Base-by-base conservation (phyloP, 2,113 vertebrate genomes). In the Caranx ignobilis region DNA sequence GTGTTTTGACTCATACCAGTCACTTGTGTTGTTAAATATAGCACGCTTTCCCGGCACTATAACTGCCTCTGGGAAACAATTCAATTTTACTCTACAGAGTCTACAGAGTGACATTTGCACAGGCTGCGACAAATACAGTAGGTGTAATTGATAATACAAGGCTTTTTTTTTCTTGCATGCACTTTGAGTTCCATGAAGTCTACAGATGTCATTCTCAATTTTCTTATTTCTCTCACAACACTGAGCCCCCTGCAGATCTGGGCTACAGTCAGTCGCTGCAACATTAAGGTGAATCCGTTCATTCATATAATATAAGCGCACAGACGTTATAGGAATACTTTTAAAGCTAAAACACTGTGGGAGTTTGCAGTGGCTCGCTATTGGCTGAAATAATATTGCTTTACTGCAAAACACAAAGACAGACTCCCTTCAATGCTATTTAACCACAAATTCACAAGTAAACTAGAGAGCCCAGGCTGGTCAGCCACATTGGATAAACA, bases 371-470 rank as follows among this genome's bases (percentile, higher is more conserved):
- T 47, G n/a, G 16, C 59, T 72, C 48, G 75, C 60, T 68, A 35
- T 57, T 61, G 18, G 66, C 37, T 50, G 54, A 45, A 79, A 55
- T 57, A 56, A 59, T 57, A 59, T 16, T 75, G 34, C 59, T 32
- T 91, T 81, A 90, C 15, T 94, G 92, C 92, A 92, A 35, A 39
- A 73, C 93, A 90, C 93, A 89, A 92, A 95, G 94, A 93, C 95
- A 94, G n/a, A 16, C 43, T 92, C 94, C 93, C 92, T 87, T 95
- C 95, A 94, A 94, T 92, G 93, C 92, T 60, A 86, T 89, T 92
- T 84, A 89, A 90, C 94, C 94, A 94, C 96, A 97, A 95, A 98
- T 97, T 99, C 96, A 94, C 96, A 93, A 95, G 96, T 96, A 98
- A 97, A 98, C 96, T 96, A 96, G 95, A 92, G 92, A 91, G 91